Base-by-base conservation (phyloP, 2,888 invertebrate species). In the Aproaerema taeniolella region DNA sequence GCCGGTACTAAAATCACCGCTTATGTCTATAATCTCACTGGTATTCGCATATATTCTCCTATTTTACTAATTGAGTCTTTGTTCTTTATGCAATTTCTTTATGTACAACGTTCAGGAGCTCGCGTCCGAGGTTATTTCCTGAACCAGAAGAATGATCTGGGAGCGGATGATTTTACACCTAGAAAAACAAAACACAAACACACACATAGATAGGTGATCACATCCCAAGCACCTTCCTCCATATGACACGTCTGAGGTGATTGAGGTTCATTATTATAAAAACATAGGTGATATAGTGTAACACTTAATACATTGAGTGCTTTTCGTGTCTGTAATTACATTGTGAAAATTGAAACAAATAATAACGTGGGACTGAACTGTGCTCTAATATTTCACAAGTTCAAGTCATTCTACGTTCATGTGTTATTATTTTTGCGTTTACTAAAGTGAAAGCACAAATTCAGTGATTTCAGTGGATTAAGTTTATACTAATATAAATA, bases 91-190 rank as follows among this genome's bases (percentile, higher is more conserved):
- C 54, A 70, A 73, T 69, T 63, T 65, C 39, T 81, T 63, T 85
- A 85, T 85, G 57, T 83, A 86, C 82, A 86, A 76, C 53, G 59
- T 69, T 77, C 82, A 79, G 82, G 81, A 81, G 72, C 76, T 67
- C 75, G 72, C 65, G 79, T 65, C 57, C 69, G 70, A 67, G 72
- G 73, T 68, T 86, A 86, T 77, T 86, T 82, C 80, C 85, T 86
- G 86, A 85, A 86, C 86, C 86, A 86, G 86, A 86, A 86, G 85
- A 86, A 86, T 66, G 86, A 86, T 74, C 86, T 77, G 73, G 86
- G 86, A 68, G 80, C 86, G 74, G 86, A 80, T 86, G 86, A 81
- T 83, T 86, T 86, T 78, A 85, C 63, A 86, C 86, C 86, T 86
- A 86, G 73, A 82, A 86, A 82, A 76, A 69, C 58, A 66, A 80